Evolutionary conservation across 2,113 vertebrate genomes (phyloP), one percentile per base, ranked within the genome.

Genomic region (Marmota flaviventris): DNA sequence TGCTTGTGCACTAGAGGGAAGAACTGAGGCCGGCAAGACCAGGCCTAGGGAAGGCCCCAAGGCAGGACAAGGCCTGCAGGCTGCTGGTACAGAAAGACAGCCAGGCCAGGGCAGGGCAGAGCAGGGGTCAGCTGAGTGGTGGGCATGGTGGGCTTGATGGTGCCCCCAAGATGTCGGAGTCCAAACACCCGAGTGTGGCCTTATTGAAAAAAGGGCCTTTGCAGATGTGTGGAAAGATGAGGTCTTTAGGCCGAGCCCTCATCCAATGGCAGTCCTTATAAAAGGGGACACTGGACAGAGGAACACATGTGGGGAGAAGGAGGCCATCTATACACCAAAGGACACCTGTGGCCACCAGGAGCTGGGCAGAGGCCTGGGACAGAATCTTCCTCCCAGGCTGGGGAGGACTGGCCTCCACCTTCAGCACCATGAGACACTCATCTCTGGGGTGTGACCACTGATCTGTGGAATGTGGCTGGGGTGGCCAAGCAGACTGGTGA

Each of bases 91-190:
- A 13, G 27, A n/a, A 85, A 9, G 58, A 13, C 42, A 14, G 10
- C 75, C 0, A 45, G 2, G n/a, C 18, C 24, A 5, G 37, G 29
- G 56, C 24, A 5, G 37, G 29, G 56, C 0, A 8, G 34, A 0
- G 34, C 34, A 17, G 42, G 24, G 14, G 8, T 20, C 8, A 42
- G 37, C 18, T 24, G 20, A 2, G 5, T 10, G 24, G 24, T 25
- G 0, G 17, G 29, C 12, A 11, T 4, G 16, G 0, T 16, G 16
- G 42, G 63, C 11, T 73, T 37, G 27, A 11, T 0, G 1, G 0
- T n/a, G 56, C 5, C 6, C 16, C 48, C 4, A 5, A 89, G 34
- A 11, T 5, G 37, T 12, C 29, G 22, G 78, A 11, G 13, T 48
- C 22, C 34, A 14, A 2, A 48, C 58, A 65, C 32, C 10, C 17